A percentile compares a stretch with the other conserved stretches of the same genome.
These are phyloP conservation scores for Fissipunctia ypsillon DNA, from an alignment of 2,888 invertebrate genomes.

Conservation along the genomic window DNA sequence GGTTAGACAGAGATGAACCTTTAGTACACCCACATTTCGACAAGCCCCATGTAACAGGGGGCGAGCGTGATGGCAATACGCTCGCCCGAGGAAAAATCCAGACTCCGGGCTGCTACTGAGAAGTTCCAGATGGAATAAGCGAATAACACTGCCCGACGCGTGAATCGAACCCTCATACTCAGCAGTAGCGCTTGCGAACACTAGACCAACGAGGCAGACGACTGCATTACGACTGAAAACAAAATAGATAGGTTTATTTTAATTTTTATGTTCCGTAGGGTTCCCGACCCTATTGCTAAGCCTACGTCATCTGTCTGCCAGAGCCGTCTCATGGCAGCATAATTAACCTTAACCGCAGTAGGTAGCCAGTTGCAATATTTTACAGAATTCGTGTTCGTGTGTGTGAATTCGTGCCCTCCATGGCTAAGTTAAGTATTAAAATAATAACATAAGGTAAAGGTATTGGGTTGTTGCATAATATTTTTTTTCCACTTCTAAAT, in stretches of 20 bases:
- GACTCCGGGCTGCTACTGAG: background rate
- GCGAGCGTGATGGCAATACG: too few relatives aligned
- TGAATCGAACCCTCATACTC: background rate
- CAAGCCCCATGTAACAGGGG: too few relatives aligned
- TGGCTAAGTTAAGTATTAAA: too few relatives aligned
- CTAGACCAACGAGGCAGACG: background rate
- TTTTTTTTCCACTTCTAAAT: too few relatives aligned
- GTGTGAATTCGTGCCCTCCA: too few relatives aligned
- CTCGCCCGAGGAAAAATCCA: background rate
- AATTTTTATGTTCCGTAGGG: background rate
- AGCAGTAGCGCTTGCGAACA: background rate
- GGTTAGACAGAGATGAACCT: background rate
- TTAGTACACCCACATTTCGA: too few relatives aligned
- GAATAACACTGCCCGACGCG: background rate
- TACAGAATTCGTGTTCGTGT: background rate
- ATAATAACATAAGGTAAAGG: too few relatives aligned
- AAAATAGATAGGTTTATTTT: background rate
- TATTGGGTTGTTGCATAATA: too few relatives aligned
- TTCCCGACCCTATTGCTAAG: too few relatives aligned
- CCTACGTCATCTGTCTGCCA: background rate
- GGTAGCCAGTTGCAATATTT: background rate
- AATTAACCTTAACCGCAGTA: background rate
- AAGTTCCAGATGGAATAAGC: background rate
- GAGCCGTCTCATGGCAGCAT: background rate
- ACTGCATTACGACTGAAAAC: background rate